A percentile compares a stretch with the other conserved stretches of the same genome.
Evolutionary conservation across 2,113 vertebrate species (phyloP).

Genomic region (Entelurus aequoreus): DNA sequence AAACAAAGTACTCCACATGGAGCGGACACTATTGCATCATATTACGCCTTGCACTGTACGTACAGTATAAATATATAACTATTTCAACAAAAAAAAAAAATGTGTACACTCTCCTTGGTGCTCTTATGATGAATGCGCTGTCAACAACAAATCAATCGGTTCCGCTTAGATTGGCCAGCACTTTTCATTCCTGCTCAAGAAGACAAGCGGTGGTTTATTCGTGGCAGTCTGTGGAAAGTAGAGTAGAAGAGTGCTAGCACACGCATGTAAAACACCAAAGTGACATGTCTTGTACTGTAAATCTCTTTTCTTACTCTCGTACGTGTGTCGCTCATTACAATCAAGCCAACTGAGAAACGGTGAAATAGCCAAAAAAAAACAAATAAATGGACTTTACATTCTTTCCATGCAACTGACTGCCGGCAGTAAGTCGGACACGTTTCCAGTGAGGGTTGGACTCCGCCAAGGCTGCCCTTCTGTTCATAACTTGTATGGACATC

Average conservation of each 20-base stretch:
- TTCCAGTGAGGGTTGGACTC: too few relatives aligned
- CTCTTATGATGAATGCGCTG: slow-evolving; percentile 62
- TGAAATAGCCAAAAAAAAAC: not conserved
- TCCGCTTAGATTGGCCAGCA: slow-evolving; percentile 42
- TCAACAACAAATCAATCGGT: slow-evolving; percentile 48
- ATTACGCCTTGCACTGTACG: slow-evolving; percentile 61
- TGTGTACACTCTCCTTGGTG: slow-evolving; percentile 58
- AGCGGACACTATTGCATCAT: slow-evolving; percentile 51
- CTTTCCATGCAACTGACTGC: too few relatives aligned
- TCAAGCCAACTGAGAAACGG: not conserved
- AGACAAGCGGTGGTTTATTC: slow-evolving; percentile 29
- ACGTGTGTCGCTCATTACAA: slow-evolving; percentile 14
- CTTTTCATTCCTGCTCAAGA: slow-evolving; percentile 32
- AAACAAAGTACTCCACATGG: slow-evolving; percentile 20
- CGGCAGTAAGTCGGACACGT: too few relatives aligned
- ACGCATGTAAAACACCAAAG: slow-evolving; percentile 5
- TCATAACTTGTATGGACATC: too few relatives aligned
- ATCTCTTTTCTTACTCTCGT: slow-evolving; percentile 43
- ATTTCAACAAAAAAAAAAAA: slow-evolving; percentile 12
- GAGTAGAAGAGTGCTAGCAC: slow-evolving; percentile 25
- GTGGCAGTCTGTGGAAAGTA: slow-evolving; percentile 1
- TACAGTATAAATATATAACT: not conserved
- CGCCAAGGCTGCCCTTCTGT: too few relatives aligned
- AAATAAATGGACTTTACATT: too few relatives aligned
- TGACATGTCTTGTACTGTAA: slow-evolving; percentile 61